These are phyloP conservation scores for Drosophila paracracens DNA, from an alignment of 2,888 invertebrate species.

Conservation along the genomic window DNA sequence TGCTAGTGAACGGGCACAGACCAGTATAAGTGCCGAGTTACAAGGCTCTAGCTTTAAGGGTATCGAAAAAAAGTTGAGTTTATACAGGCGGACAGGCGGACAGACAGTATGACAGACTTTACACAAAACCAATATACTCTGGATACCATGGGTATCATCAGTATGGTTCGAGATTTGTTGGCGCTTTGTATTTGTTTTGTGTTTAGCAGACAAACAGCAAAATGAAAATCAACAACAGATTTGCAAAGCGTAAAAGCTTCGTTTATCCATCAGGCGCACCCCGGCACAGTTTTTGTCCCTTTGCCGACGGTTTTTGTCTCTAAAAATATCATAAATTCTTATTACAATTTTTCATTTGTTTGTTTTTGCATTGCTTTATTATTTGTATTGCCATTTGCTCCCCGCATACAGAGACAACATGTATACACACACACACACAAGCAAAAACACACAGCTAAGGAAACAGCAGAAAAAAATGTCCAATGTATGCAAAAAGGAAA, in stretches of 20 bases:
- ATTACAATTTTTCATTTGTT: conserved; percentile 73
- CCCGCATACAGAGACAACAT: conserved; percentile 23
- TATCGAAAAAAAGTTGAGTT: neutral
- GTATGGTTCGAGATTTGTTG: conserved; percentile 51
- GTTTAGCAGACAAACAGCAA: conserved; percentile 78
- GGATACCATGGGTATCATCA: neutral
- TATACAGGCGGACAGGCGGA: neutral
- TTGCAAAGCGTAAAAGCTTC: conserved; percentile 55
- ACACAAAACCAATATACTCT: neutral
- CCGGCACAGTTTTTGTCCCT: conserved; percentile 3
- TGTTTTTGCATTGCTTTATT: conserved; percentile 70
- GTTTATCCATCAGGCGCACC: conserved; percentile 14
- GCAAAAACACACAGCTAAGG: neutral
- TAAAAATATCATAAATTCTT: conserved; percentile 75
- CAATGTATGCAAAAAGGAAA: conserved; percentile 53
- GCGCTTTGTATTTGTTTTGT: conserved; percentile 71
- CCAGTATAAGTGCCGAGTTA: neutral
- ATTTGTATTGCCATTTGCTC: conserved; percentile 74
- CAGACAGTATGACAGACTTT: neutral
- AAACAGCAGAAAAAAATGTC: conserved; percentile 22
- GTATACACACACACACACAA: neutral
- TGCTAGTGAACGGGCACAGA: neutral
- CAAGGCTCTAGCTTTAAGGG: neutral
- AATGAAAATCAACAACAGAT: conserved; percentile 79
- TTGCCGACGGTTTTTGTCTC: conserved; percentile 43